Evolutionary conservation across 2,113 vertebrate species (phyloP).

Genomic region (Clarias gariepinus): DNA sequence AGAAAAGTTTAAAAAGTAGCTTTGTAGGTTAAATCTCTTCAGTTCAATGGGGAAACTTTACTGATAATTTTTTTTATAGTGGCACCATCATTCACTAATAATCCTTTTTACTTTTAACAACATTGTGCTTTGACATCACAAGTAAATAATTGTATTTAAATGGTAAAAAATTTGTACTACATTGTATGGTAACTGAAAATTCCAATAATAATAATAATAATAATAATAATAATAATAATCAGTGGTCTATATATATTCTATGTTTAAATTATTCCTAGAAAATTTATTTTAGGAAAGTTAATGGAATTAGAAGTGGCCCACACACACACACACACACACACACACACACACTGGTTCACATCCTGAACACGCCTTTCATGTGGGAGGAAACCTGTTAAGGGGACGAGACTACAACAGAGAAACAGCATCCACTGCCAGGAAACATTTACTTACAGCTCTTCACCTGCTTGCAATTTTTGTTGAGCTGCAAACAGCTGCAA

Average conservation of each 20-base stretch:
- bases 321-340: no score
- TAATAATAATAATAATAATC: background rate
- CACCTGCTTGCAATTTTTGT: background rate
- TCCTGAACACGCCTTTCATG: conserved; percentile 26
- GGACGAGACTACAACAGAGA: conserved; percentile 9
- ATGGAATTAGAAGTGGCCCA: background rate
- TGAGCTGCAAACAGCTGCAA: background rate
- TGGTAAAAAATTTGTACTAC: background rate
- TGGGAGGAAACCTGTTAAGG: conserved; percentile 18
- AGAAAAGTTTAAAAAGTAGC: no score
- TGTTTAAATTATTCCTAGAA: background rate
- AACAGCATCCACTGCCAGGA: background rate
- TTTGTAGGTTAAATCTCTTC: no score
- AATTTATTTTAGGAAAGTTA: background rate
- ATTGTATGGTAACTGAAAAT: background rate
- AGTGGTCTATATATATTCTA: background rate
- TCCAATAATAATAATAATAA: background rate
- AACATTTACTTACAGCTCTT: background rate
- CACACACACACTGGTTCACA: background rate
- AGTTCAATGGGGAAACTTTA: no score
- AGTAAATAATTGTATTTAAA: background rate
- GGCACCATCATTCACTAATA: background rate
- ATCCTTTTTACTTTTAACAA: background rate
- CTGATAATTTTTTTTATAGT: no score
- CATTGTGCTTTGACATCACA: background rate